Base-by-base conservation (phyloP, 2,888 invertebrate genomes). In the Polyploca ridens region DNA sequence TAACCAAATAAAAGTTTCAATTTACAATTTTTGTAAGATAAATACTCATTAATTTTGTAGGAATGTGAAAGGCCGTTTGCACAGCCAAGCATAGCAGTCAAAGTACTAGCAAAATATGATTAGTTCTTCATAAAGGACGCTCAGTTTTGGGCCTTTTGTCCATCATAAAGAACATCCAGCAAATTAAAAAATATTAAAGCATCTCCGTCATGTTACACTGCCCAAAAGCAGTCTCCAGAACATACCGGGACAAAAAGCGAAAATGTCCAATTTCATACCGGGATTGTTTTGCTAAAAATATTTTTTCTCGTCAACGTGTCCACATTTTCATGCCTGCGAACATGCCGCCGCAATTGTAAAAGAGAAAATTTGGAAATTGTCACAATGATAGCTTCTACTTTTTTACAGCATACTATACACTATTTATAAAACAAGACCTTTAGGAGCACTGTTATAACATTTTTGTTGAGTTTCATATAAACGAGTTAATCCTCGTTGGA, bases 251-350 rank as follows among this genome's bases (percentile, higher is more conserved):
- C 76, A 81, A 79, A 75, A 83, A 75, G 76, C 76, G 70, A 79
- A 77, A 80, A 74, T 73, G 76, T 76, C 74, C 79, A 76, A 77
- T 81, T 78, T 75, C 69, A 68, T 72, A 69, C 64, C 62, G 69
- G 74, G 73, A 83, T 83, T 80, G 81, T 83, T 83, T 82, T 77
- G 75, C 67, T 66, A 70, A 73, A 78, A 78, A 61, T 44, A 41
- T 63, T 35, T 35, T 82, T 76, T 68, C 71, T 67, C 63, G 63
- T 63, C 66, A 65, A 65, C 75, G 71, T 76, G 77, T 79, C 75
- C 76, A 71, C 80, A 70, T 78, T 80, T 81, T 80, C 73, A 76
- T 76, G 77, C 74, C 67, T 64, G 78, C 76, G 77, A 71, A 77
- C 81, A 74, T 74, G 76, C 70, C 69, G 69, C 41, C 5, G 13